Base-by-base conservation (phyloP, 2,888 invertebrate species). In the Phengaris alcon region DNA sequence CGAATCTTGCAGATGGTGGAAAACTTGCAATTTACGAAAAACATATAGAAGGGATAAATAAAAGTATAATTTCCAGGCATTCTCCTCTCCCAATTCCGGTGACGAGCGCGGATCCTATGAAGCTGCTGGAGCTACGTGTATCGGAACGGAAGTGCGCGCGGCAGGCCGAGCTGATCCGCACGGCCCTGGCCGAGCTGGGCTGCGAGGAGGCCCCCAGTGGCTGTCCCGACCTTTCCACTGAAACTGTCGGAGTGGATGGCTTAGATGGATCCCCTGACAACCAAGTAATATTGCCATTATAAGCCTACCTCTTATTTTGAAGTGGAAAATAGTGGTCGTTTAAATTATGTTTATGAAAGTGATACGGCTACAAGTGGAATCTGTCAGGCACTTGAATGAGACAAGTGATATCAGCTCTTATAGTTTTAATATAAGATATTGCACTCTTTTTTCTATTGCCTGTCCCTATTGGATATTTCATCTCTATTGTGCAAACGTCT, bases 121-220 rank as follows among this genome's bases (percentile, higher is more conserved):
- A 98, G 85, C 88, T 98, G 69, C 95, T 96, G 82, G 97, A 98
- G 84, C 89, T 97, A 77, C 95, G 96, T 81, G 97, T 98, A 82
- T 95, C 96, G 79, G 97, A 98, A 86, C 95, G 97, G 78, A 97
- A 97, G 86, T 95, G 97, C 87, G 95, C 96, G 77, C 96, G 95
- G 82, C 96, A 98, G 85, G 95, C 96, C 5, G 97, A 98, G 84
- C 95, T 98, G 87, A 97, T 97, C 80, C 95, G 96, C 82, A 95
- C 96, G 70, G 97, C 97, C n/a, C 90, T 98, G 77, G 97, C 97
- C 77, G 97, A 97, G 88, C 94, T 97, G 51, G 97, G 97, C 76
- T 97, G 97, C 85, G 97, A 97, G 88, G 97, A 97, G 90, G 95
- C 97, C 77, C 97, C 97, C 15, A 96, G 97, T 8, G 97, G 97